Evolutionary conservation across 2,888 invertebrate genomes (phyloP).

Genomic region (Agriopis marginaria): DNA sequence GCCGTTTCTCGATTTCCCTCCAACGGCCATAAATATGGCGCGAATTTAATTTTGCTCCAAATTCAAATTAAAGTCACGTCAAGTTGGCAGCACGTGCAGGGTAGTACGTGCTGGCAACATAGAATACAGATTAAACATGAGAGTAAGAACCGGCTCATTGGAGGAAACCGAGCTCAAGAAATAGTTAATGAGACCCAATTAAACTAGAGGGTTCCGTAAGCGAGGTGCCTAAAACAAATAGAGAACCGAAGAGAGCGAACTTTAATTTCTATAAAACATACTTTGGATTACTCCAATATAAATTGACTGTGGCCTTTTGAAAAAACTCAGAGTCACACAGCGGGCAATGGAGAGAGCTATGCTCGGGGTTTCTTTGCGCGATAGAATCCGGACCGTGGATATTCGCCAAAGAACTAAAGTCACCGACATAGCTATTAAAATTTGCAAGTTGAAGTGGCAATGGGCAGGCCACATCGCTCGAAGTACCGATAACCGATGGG

Average conservation of each 20-base stretch:
- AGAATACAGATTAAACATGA: slow-evolving; percentile 63
- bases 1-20: slow-evolving; percentile 71
- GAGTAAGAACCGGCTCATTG: slow-evolving; percentile 32
- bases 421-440: too few species aligned
- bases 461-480: too few species aligned
- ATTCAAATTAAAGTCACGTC: slow-evolving; percentile 82
- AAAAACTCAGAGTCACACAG: too few species aligned
- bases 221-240: slow-evolving; percentile 4
- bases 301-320: too few species aligned
- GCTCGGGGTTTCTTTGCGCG: too few species aligned
- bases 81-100: slow-evolving; percentile 76
- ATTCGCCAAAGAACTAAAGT: too few species aligned
- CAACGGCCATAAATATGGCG: slow-evolving; percentile 80
- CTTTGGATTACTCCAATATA: too few species aligned
- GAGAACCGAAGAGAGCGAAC: not conserved
- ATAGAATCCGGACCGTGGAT: too few species aligned
- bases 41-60: slow-evolving; percentile 80
- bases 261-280: too few species aligned
- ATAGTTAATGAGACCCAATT: slow-evolving; percentile 41
- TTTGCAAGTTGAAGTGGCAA: too few species aligned
- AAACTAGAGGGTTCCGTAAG: slow-evolving; percentile 16
- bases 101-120: slow-evolving; percentile 48
- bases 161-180: slow-evolving; percentile 39
- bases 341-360: too few species aligned
- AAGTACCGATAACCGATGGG: too few species aligned